Evolutionary conservation across 2,797 vertebrate genomes (phyloP).

Genomic region (Rhyacichthys aspro): DNA sequence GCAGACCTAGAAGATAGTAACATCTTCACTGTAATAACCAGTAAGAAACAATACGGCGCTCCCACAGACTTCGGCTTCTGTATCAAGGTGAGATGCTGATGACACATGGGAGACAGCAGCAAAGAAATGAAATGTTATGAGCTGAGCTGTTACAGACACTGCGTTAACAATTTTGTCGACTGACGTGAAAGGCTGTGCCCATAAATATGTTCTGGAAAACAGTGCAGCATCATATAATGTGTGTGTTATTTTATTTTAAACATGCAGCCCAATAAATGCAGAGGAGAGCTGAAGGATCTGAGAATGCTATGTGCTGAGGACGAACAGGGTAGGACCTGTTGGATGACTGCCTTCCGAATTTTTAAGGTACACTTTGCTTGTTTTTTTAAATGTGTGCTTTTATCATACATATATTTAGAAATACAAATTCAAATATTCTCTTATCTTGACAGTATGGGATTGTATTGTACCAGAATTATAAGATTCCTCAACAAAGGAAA

Average conservation of each 20-base stretch:
- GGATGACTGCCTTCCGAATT: constrained; percentile 95
- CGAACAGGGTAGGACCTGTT: constrained; percentile 91
- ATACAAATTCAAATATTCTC: not conserved
- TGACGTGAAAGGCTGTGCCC: too few relatives aligned
- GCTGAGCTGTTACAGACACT: constrained; percentile 20
- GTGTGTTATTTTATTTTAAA: constrained; percentile 19
- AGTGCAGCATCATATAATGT: not conserved
- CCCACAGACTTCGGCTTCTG: constrained; percentile 96
- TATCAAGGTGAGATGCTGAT: constrained; percentile 87
- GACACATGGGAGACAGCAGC: constrained; percentile 13
- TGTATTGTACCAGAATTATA: constrained; percentile 95
- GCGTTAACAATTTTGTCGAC: too few relatives aligned
- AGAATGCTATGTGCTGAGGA: constrained; percentile 95
- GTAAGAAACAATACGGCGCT: constrained; percentile 90
- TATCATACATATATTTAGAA: too few relatives aligned
- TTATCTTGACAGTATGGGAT: constrained; percentile 88
- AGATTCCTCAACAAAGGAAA: constrained; percentile 93
- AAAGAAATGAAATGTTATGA: constrained; percentile 26
- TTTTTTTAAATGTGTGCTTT: too few relatives aligned
- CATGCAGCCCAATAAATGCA: constrained; percentile 89
- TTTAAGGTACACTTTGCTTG: constrained; percentile 85
- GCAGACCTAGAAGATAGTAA: constrained; percentile 94
- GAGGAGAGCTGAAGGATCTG: constrained; percentile 90
- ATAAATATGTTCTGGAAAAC: not conserved
- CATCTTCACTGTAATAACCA: constrained; percentile 88